Evolutionary conservation across 2,113 vertebrate genomes (phyloP), one percentile per base, ranked within the genome.

Genomic region (Aptenodytes patagonicus): DNA sequence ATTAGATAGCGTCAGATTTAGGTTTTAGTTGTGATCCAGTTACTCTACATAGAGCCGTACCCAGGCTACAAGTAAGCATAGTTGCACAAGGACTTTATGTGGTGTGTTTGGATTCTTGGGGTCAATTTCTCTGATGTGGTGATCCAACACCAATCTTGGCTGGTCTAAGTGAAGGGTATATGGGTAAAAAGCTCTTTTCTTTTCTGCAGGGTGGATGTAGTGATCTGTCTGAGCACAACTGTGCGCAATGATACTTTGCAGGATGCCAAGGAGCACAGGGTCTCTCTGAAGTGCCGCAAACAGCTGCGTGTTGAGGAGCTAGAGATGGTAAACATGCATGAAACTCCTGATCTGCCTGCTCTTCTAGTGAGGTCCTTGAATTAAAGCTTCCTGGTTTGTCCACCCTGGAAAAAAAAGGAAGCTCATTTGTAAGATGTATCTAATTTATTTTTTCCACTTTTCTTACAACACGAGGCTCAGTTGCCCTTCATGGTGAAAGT

Each of bases 211-310:
- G 99, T 99, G 97, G 99, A 99, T 7, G 99, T 99, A 19, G 99
- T 99, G 77, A 99, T 99, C 97, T 99, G 99, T 81, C 98, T 99
- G 93, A 99, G 99, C 97, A 99, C 99, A 71, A 99, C 99, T 0
- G 99, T 99, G 95, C 99, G 99, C 90, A 99, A 99, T 7, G 99
- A 99, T 96, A 99, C 99, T 2, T 97, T 99, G 83, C 99, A 99
- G 98, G 99, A 99, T 17, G 99, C 96, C 73, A 98, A 98, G 95
- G 99, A 99, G 79, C 99, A 99, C 97, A 98, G 99, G 4, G 99
- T 99, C 4, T 99, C 99, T 42, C 96, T 99, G 66, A 99, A 99
- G 93, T 99, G 99, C 97, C 99, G 99, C 40, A 99, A 99, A 70
- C 99, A 99, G 98, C 98, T 99, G 69, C 97, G 99, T 2, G 99